phyloP scores from a whole-genome alignment of 2,113 vertebrate species.

The Helogale parvula region DNA sequence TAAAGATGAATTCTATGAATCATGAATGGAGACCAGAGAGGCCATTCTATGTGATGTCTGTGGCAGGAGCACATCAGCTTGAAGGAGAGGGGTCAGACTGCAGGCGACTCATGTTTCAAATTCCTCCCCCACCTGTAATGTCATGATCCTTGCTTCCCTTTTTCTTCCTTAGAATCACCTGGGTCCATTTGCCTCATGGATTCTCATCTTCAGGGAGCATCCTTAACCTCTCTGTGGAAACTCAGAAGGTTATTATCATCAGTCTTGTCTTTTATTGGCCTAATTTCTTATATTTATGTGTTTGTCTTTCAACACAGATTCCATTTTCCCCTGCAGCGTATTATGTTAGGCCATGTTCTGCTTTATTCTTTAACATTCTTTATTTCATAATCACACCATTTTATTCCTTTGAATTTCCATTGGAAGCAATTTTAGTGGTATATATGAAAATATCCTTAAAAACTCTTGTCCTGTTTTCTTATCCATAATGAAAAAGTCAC shows the following conservation, averaged over 20 bases:
- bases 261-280: not conserved
- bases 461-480: not conserved
- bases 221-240: not conserved
- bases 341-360: not conserved
- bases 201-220: not conserved
- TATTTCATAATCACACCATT: not conserved
- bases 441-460: not conserved
- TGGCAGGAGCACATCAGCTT: not conserved
- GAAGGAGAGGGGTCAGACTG: not conserved
- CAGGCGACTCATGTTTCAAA: not conserved
- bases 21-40: not conserved
- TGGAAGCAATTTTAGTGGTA: not conserved
- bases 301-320: not conserved
- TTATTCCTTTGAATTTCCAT: not conserved
- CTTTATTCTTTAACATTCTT: not conserved
- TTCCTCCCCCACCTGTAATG: not conserved
- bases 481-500: not conserved
- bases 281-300: not conserved
- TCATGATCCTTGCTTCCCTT: not conserved
- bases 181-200: not conserved
- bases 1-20: not conserved
- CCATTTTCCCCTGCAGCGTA: not conserved
- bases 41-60: not conserved
- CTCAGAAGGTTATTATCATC: not conserved
- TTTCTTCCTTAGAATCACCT: not conserved